Evolutionary conservation across 2,797 vertebrate species (phyloP), one percentile per base, ranked within the genome.

Genomic region (Sebastes miniatus): DNA sequence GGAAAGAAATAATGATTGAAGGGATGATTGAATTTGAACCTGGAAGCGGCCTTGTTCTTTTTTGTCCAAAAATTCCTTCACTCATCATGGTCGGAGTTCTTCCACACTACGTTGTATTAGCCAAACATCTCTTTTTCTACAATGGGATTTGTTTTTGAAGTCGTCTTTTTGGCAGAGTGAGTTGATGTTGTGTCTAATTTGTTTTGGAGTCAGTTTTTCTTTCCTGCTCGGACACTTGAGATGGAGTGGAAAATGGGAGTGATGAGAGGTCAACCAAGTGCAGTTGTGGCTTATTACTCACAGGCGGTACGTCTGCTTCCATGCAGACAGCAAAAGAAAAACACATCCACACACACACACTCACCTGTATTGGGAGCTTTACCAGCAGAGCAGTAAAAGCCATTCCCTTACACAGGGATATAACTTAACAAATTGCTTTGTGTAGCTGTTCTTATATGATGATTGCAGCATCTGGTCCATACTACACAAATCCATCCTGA

Each of bases 221-320:
- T 69, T 74, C 71, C 62, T 83, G 50, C 58, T 73, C 31, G 32
- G 76, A 86, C 66, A 79, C 72, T 84, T 89, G 75, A 87, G 76
- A 81, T 87, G 65, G 27, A 81, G 88, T 88, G 86, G 78, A 92
- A 86, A 84, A 85, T 80, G 57, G 83, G 86, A 92, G 71, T 77
- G 89, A 94, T 87, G 76, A 86, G 87, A 91, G 93, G 87, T 94
- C 93, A 91, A 80, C 91, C 89, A 86, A 94, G 87, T 90, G 78
- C 89, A 88, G 72, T 59, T 24, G 78, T 76, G 88, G 68, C 77
- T 88, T 67, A 75, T 90, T 79, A 72, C 83, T 91, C 74, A 68
- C 39, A 50, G 54, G 77, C 14, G 3, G 69, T 78, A 57, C 11
- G 59, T 89, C 80, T 86, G 63, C 65, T 32, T 77, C 75, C 64